Conservation (phyloP, 2,797 vertebrate genomes). For the Cynopterus sphinx region DNA sequence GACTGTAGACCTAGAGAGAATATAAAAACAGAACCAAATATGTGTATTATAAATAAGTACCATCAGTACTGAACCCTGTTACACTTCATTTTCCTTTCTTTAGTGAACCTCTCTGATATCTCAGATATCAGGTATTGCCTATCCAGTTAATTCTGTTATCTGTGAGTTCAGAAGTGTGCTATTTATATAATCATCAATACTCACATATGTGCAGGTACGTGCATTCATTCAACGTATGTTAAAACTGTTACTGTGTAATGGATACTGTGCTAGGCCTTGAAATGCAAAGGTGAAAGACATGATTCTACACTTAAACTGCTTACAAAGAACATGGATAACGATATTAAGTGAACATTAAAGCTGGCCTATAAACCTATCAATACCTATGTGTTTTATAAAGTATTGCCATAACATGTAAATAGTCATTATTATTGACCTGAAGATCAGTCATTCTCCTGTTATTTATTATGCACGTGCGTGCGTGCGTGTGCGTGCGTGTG, state of each 20-base stretch:
- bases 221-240: not conserved
- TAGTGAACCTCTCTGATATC: not conserved
- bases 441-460: not conserved
- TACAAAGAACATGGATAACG: not conserved
- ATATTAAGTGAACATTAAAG: constrained; percentile 8
- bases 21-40: not conserved
- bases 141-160: constrained; percentile 16
- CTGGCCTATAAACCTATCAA: not conserved
- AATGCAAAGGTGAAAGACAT: constrained; percentile 18
- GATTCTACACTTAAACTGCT: constrained; percentile 15
- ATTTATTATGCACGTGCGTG: not conserved
- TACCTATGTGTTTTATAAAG: constrained; percentile 6
- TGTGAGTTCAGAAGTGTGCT: constrained; percentile 7
- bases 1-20: not conserved
- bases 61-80: not conserved
- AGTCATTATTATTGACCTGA: constrained; percentile 22
- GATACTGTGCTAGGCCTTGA: not conserved
- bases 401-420: not conserved
- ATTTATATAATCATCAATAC: not conserved
- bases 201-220: not conserved
- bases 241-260: not conserved
- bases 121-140: not conserved
- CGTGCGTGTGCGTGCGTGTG: constrained; percentile 34
- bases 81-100: constrained; percentile 47
- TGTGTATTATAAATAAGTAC: not conserved